Conservation (phyloP, 2,113 vertebrate genomes). For the Tringa solitaria region DNA sequence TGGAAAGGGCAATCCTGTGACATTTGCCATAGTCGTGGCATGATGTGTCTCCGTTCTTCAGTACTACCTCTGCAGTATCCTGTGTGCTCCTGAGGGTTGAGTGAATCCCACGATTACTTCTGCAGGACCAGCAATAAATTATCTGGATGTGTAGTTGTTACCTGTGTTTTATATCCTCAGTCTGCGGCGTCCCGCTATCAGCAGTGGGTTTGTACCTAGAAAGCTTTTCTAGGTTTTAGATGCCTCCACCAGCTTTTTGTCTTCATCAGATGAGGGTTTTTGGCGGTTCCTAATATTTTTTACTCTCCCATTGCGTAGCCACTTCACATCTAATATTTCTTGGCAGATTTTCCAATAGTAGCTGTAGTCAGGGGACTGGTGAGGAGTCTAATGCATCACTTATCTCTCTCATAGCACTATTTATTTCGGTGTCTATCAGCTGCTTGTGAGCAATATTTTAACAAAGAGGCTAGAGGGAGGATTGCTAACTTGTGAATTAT, state of each 20-base stretch:
- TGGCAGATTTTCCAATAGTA: not conserved
- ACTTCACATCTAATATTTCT: not conserved
- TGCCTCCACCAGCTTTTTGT: not conserved
- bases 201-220: not conserved
- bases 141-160: not conserved
- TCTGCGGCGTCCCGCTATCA: accelerated
- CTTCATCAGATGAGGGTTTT: not conserved
- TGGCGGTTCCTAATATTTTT: not conserved
- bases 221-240: not conserved
- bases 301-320: not conserved
- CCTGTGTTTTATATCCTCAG: not conserved
- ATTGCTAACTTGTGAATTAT: not conserved
- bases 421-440: slow-evolving; percentile 14
- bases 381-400: slow-evolving; percentile 27
- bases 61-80: not conserved
- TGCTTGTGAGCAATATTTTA: not conserved
- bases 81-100: not conserved
- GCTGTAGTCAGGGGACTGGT: not conserved
- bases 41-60: not conserved
- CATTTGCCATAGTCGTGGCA: not conserved
- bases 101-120: not conserved
- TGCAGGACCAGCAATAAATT: not conserved
- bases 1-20: not conserved
- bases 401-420: not conserved
- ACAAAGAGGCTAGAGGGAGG: not conserved